These are phyloP conservation scores for Aviceda subcristata DNA, from an alignment of 2,113 vertebrate genomes.

Conservation along the genomic window DNA sequence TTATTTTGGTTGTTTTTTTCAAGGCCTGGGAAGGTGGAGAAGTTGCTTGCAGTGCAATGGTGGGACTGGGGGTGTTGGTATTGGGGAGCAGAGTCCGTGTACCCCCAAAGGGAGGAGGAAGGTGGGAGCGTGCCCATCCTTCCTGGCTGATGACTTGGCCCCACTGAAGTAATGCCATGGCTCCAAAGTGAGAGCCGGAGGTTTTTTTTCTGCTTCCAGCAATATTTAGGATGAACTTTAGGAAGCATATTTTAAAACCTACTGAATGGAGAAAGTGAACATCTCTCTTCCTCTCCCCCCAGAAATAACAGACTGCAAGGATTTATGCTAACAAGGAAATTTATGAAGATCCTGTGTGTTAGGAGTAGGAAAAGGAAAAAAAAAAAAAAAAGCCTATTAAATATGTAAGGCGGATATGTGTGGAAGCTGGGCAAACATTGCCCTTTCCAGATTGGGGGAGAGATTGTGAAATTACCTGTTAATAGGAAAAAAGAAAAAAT, in stretches of 20 bases:
- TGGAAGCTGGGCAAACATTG: constrained; percentile 58
- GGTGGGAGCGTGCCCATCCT: accelerated
- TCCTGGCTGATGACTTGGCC: background rate
- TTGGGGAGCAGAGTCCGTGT: background rate
- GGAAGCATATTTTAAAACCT: constrained; percentile 34
- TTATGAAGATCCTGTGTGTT: constrained; percentile 65
- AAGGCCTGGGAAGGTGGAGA: background rate
- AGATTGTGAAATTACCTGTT: constrained; percentile 20
- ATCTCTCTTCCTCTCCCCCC: background rate
- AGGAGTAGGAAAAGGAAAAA: background rate
- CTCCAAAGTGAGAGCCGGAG: background rate
- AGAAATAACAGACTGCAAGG: constrained; percentile 44
- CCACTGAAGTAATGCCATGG: accelerated
- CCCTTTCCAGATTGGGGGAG: constrained; percentile 14
- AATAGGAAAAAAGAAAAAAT: background rate
- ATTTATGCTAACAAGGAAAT: constrained; percentile 60
- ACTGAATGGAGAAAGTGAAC: constrained; percentile 39
- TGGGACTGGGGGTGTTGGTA: background rate
- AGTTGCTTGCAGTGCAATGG: background rate
- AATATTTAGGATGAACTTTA: constrained; percentile 18
- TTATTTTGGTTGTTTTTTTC: too few species aligned
- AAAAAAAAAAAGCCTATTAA: constrained; percentile 41
- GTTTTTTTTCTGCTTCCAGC: background rate
- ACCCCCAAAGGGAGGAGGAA: background rate
- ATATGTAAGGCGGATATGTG: constrained; percentile 44